phyloP scores from a whole-genome alignment of 92 coral and sea anemone species.

The Zoanthus sansibaricus region DNA sequence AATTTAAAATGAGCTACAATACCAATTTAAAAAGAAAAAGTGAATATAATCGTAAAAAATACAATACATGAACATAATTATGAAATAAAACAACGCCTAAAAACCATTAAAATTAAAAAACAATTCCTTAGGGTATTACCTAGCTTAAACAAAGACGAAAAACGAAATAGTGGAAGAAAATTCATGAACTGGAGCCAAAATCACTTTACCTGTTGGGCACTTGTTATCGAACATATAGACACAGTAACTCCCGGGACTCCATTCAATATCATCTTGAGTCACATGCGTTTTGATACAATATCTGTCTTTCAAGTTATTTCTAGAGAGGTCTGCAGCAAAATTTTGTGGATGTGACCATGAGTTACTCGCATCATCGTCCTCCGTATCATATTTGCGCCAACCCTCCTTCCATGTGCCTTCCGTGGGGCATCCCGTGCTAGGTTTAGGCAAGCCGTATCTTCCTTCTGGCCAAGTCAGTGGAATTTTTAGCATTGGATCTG shows the following conservation, averaged over 20 bases:
- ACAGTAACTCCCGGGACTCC: background rate
- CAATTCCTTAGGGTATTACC: too few relatives aligned
- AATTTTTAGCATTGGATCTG: background rate
- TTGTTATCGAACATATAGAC: background rate
- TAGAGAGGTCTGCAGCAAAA: background rate
- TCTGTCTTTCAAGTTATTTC: background rate
- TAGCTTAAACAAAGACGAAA: too few relatives aligned
- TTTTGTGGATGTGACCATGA: background rate
- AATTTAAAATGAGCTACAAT: too few relatives aligned
- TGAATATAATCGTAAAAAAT: too few relatives aligned
- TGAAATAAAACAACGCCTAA: too few relatives aligned
- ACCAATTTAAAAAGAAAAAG: too few relatives aligned
- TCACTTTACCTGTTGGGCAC: background rate
- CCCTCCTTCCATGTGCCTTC: background rate
- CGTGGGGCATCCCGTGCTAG: background rate
- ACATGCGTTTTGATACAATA: background rate
- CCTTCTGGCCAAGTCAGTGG: background rate
- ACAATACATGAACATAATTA: too few relatives aligned
- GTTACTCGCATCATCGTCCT: background rate
- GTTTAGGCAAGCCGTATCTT: background rate
- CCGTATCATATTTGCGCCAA: background rate
- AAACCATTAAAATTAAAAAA: too few relatives aligned
- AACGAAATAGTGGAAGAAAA: too few relatives aligned
- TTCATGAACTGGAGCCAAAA: too few relatives aligned
- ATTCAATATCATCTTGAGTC: background rate